phyloP scores from a whole-genome alignment of 2,888 invertebrate genomes.

The Acanthacorydalis orientalis region DNA sequence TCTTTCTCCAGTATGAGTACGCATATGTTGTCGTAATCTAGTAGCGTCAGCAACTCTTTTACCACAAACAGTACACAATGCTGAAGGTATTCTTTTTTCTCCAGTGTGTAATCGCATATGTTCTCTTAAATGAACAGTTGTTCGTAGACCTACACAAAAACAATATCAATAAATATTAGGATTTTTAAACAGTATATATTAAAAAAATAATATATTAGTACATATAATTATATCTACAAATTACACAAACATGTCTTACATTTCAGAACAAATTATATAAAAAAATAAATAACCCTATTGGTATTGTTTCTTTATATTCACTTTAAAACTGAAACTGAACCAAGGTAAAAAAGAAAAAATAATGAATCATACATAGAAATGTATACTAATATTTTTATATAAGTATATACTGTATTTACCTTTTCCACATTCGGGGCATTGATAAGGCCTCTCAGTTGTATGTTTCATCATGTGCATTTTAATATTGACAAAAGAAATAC shows the following conservation, averaged over 20 bases:
- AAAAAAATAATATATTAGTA: too few relatives aligned
- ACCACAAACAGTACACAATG: conserved; percentile 2
- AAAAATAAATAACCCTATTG: too few relatives aligned
- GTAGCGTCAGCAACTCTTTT: neutral
- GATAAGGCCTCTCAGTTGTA: neutral
- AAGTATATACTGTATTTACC: neutral
- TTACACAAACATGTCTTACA: too few relatives aligned
- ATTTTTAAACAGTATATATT: too few relatives aligned
- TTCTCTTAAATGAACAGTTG: conserved; percentile 1
- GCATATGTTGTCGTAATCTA: neutral
- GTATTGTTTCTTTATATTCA: too few relatives aligned
- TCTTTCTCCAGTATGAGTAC: neutral
- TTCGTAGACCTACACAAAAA: neutral
- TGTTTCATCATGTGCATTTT: conserved; percentile 3
- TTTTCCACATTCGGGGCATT: neutral
- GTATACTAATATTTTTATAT: too few relatives aligned
- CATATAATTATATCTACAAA: too few relatives aligned
- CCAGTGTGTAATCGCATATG: conserved; percentile 2
- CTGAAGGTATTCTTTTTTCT: neutral
- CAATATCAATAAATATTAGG: too few relatives aligned
- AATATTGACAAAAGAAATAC: neutral
- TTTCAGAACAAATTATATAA: too few relatives aligned
- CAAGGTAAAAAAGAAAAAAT: too few relatives aligned
- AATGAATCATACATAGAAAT: too few relatives aligned
- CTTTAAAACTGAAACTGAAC: too few relatives aligned